Conservation (phyloP, 2,888 invertebrate genomes). For the Ctena decussata region DNA sequence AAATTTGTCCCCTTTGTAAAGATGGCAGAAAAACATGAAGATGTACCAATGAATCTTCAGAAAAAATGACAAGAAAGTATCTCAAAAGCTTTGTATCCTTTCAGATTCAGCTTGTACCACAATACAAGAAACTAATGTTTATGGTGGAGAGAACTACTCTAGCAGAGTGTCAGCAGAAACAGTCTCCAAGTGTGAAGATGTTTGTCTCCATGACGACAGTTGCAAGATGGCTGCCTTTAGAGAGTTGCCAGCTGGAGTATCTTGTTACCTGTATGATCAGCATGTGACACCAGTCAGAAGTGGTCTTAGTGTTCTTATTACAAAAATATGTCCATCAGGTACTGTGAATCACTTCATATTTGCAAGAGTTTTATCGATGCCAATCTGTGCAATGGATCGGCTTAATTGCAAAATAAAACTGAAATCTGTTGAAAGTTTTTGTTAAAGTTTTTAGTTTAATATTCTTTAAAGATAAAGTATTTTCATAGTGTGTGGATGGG, state of each 20-base stretch:
- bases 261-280: constrained; percentile 19
- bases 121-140: not conserved
- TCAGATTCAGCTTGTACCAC: not conserved
- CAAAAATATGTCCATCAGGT: not conserved
- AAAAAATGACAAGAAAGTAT: too few species aligned
- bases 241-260: not conserved
- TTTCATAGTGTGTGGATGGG: too few species aligned
- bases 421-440: too few species aligned
- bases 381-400: too few species aligned
- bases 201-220: constrained; percentile 17
- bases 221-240: constrained; percentile 26
- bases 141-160: constrained; percentile 9
- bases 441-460: too few species aligned
- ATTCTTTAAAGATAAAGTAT: too few species aligned
- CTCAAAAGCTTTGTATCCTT: not conserved
- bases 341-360: too few species aligned
- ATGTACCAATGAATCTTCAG: too few species aligned
- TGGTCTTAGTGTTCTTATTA: not conserved
- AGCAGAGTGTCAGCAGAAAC: not conserved
- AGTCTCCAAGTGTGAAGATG: constrained; percentile 4
- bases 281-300: not conserved
- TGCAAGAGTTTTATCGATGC: too few species aligned
- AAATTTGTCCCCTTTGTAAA: too few species aligned
- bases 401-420: too few species aligned
- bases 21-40: too few species aligned